A percentile compares a stretch with the other conserved stretches of the same genome.
phyloP scores from a whole-genome alignment of 2,888 invertebrate genomes.

The Rapana venosa region DNA sequence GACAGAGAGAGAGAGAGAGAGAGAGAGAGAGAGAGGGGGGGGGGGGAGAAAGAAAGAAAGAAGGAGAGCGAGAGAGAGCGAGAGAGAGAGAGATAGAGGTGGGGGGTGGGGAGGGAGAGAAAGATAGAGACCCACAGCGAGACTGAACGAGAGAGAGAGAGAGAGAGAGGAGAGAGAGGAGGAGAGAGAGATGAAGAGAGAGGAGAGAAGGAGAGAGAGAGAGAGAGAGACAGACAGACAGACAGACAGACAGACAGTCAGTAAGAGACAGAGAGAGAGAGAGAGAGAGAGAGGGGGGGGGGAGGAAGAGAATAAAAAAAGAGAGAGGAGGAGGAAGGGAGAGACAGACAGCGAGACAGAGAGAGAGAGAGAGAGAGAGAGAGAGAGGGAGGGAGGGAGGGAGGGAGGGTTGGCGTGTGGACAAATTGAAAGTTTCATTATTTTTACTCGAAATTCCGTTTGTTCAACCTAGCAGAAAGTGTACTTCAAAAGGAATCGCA shows the following conservation, averaged over 20 bases:
- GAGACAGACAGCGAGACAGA: neutral
- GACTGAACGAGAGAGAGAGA: neutral
- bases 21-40: too few species aligned
- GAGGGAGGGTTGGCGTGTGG: too few species aligned
- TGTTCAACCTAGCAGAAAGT: too few species aligned
- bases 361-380: conserved; percentile 3
- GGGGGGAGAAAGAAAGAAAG: too few species aligned
- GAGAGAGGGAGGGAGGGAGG: neutral
- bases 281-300: neutral
- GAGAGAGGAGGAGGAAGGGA: neutral
- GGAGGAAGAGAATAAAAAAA: neutral
- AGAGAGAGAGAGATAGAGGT: conserved; percentile 7
- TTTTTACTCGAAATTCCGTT: too few species aligned
- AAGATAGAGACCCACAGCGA: too few species aligned
- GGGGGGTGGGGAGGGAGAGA: too few species aligned
- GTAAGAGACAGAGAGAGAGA: neutral
- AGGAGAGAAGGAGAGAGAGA: too few species aligned
- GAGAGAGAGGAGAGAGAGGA: neutral
- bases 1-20: neutral
- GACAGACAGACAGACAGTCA: neutral
- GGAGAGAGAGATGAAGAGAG: too few species aligned
- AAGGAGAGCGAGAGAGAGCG: neutral
- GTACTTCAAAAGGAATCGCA: too few species aligned
- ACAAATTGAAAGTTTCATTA: too few species aligned
- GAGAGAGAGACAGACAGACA: neutral